These are phyloP conservation scores for Calidris pygmaea DNA, from an alignment of 2,113 vertebrate genomes.

Conservation along the genomic window DNA sequence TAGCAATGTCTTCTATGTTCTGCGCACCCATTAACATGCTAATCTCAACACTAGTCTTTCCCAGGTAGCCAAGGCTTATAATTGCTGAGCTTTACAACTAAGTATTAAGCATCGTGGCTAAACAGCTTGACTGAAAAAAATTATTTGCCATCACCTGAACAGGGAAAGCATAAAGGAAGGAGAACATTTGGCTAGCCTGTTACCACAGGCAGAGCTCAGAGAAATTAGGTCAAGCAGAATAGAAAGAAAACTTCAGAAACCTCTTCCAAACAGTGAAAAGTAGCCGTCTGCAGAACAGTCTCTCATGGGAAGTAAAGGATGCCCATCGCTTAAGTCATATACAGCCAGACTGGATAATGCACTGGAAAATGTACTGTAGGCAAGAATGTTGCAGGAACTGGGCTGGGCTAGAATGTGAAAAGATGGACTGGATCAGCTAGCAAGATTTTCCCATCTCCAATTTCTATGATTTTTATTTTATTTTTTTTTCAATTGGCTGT, in stretches of 20 bases:
- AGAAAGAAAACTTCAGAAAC: neutral
- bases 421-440: neutral
- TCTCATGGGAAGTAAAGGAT: constrained; percentile 24
- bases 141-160: neutral
- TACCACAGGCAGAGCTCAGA: neutral
- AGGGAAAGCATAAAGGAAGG: neutral
- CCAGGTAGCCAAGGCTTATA: neutral
- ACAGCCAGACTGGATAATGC: constrained; percentile 12
- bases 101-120: neutral
- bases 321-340: neutral
- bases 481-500: neutral
- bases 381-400: neutral
- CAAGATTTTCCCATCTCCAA: neutral
- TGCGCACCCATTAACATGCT: neutral
- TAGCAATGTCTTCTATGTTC: neutral
- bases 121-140: constrained; percentile 15
- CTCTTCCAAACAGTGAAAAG: constrained; percentile 2
- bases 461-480: neutral
- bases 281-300: neutral
- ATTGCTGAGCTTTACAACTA: neutral
- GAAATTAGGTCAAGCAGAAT: constrained; percentile 15
- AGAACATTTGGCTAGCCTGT: neutral
- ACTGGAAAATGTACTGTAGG: neutral
- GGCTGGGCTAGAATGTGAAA: neutral
- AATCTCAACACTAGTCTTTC: neutral